Evolutionary conservation across 2,113 vertebrate genomes (phyloP), one percentile per base, ranked within the genome.

Genomic region (Pseudorasbora parva): DNA sequence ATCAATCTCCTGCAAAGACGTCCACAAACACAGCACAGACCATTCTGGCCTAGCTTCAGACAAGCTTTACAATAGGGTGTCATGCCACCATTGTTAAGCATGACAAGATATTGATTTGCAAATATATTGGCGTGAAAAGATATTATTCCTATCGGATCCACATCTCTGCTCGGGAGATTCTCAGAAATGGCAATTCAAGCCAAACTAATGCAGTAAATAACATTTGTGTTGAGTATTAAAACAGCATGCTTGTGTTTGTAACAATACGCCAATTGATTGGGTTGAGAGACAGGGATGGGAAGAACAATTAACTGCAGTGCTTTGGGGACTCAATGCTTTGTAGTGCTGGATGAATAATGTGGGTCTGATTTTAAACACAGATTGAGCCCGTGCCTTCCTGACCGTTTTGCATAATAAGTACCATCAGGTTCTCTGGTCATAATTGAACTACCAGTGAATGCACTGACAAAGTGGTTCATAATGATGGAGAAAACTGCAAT

Each of bases 341-440:
- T 85, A 57, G 75, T 73, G 12, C 19, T 51, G 72, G 75, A 82
- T 87, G 82, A 84, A 87, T 84, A 84, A 84, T 72, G 78, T 82
- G 82, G 75, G 86, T 68, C 57, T 78, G 86, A 82, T 82, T 87
- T 84, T 84, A 87, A 87, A 66, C 82, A 54, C 64, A 78, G 83
- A 82, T 87, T 85, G 83, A 85, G 73, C 73, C 5, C 1, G 33
- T 82, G 66, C 66, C 71, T 84, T 85, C 57, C 66, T 85, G 79
- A 66, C 59, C 73, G 74, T 33, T 82, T 81, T 85, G 83, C 83
- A 87, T 82, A 72, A 74, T 82, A 85, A 82, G 59, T 25, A 82
- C 74, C 47, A 82, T 69, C 30, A 76, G 57, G 47, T 78, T 68
- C 60, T 75, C n/a, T 25, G 81, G 56, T 60, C 57, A 74, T 33